These are phyloP conservation scores for Bufotes viridis DNA, from an alignment of 2,797 vertebrate genomes.

Conservation along the genomic window DNA sequence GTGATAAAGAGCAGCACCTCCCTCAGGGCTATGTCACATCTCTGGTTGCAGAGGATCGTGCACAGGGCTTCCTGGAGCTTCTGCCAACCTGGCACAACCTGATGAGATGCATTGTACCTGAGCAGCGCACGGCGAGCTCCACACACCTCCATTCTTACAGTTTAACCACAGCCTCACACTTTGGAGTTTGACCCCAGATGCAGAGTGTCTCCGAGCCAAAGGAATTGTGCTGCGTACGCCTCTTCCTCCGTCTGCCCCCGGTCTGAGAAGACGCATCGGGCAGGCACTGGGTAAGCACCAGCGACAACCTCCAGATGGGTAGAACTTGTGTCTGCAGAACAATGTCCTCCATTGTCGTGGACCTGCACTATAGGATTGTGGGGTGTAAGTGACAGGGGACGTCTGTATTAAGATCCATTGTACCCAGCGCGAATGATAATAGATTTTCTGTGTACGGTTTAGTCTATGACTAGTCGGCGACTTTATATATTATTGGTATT, in stretches of 20 bases:
- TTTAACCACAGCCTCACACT: slow-evolving; percentile 58
- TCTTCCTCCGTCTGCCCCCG: slow-evolving; percentile 58
- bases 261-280: slow-evolving; percentile 51
- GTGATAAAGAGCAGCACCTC: slow-evolving; percentile 9
- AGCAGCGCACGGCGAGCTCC: slow-evolving; percentile 42
- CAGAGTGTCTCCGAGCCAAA: slow-evolving; percentile 52
- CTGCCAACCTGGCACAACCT: slow-evolving; percentile 1
- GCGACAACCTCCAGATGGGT: background rate
- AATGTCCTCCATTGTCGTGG: background rate
- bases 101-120: background rate
- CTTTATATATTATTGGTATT: background rate
- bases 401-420: background rate
- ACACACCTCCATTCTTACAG: slow-evolving; percentile 64
- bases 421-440: background rate
- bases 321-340: background rate
- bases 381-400: background rate
- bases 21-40: slow-evolving; percentile 5
- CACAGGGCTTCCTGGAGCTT: background rate
- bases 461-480: background rate
- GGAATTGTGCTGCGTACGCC: slow-evolving; percentile 62
- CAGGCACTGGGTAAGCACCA: slow-evolving; percentile 14
- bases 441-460: background rate
- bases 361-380: background rate
- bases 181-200: slow-evolving; percentile 75
- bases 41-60: background rate